These are phyloP conservation scores for Pristionchus fissidentatus DNA, from an alignment of 2,888 invertebrate species.

Conservation along the genomic window DNA sequence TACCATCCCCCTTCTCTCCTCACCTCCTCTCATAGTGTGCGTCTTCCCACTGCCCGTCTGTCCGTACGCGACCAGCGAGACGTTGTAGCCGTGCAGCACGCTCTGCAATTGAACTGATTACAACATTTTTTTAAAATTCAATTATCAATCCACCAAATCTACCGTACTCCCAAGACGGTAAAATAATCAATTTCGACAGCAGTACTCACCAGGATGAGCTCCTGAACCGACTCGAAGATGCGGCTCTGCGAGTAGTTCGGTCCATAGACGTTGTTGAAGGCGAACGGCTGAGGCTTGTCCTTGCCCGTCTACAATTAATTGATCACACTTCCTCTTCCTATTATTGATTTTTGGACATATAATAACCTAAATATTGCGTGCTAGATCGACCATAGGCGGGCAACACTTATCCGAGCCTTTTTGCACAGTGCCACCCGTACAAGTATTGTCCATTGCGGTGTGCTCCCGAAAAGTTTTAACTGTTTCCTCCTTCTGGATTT, in stretches of 20 bases:
- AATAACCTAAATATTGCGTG: no score
- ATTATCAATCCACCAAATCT: neutral
- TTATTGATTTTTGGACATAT: neutral
- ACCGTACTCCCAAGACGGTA: no score
- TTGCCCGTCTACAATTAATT: slow-evolving; percentile 32
- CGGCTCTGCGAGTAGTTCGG: slow-evolving; percentile 53
- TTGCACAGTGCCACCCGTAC: no score
- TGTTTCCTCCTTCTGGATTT: no score
- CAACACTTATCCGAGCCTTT: no score
- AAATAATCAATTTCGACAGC: neutral
- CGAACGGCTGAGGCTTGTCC: slow-evolving; percentile 44
- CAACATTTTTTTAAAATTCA: slow-evolving; percentile 19
- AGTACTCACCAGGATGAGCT: slow-evolving; percentile 56
- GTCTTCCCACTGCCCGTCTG: slow-evolving; percentile 69
- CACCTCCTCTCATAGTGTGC: slow-evolving; percentile 64
- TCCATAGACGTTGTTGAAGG: slow-evolving; percentile 60
- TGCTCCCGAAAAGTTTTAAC: no score
- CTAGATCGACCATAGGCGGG: no score
- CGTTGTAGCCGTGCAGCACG: slow-evolving; percentile 65
- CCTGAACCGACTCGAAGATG: slow-evolving; percentile 58
- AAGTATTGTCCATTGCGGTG: no score
- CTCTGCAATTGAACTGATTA: slow-evolving; percentile 50
- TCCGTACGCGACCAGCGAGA: slow-evolving; percentile 63
- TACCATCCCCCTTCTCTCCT: neutral
- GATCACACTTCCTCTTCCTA: neutral